A percentile compares a stretch with the other conserved stretches of the same genome.
Conservation (phyloP, 2,797 vertebrate genomes). For the Austrolebias charrua region DNA sequence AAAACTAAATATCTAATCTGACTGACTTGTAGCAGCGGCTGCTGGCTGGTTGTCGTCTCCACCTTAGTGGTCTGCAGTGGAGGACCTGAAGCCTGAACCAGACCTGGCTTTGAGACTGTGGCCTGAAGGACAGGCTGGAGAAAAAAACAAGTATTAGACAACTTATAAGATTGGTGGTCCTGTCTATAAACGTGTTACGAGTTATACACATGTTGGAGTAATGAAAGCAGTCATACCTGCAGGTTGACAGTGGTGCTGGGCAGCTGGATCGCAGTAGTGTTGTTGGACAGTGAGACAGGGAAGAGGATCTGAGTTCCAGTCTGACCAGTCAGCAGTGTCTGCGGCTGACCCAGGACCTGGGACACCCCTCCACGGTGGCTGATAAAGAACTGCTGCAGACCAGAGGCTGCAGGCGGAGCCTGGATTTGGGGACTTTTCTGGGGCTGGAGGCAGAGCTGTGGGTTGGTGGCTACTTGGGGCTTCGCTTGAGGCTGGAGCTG, state of each 20-base stretch:
- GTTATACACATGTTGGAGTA: too few relatives aligned
- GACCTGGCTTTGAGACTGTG: conserved; percentile 74
- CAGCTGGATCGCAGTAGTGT: conserved; percentile 84
- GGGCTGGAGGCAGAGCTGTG: conserved; percentile 37
- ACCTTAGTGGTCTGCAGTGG: conserved; percentile 79
- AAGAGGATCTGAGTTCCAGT: conserved; percentile 88
- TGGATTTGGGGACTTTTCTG: conserved; percentile 60
- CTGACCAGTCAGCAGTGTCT: conserved; percentile 84
- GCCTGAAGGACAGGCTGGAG: conserved; percentile 83
- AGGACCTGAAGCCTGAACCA: conserved; percentile 75
- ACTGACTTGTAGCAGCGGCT: conserved; percentile 86
- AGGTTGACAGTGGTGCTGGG: conserved; percentile 84
- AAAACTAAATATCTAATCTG: neutral
- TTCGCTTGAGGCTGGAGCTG: conserved; percentile 50
- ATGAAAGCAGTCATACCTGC: conserved; percentile 77
- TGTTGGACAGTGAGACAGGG: conserved; percentile 87
- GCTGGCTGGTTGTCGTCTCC: conserved; percentile 73
- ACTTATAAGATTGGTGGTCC: neutral
- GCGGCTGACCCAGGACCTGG: conserved; percentile 85
- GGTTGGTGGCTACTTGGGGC: conserved; percentile 35
- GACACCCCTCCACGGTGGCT: conserved; percentile 82
- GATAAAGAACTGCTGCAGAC: conserved; percentile 80
- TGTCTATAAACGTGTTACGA: neutral
- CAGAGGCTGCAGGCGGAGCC: conserved; percentile 34
- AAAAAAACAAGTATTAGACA: neutral